Conservation (phyloP, 2,888 invertebrate genomes). For the Sesamia inferens region DNA sequence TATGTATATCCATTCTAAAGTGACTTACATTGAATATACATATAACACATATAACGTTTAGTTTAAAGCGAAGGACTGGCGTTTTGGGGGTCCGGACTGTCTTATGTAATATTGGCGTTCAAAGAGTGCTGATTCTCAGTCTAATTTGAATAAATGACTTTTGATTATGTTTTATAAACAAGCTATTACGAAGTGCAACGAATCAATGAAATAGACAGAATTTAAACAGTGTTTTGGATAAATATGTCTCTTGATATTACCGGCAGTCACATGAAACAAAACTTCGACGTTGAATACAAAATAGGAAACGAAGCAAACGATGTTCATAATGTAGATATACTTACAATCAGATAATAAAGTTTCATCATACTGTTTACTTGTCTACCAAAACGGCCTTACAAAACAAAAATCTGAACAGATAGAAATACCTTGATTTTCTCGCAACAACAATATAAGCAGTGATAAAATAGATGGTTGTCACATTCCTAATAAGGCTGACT, state of each 20-base stretch:
- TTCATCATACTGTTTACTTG: no score
- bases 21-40: neutral
- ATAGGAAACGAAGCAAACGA: neutral
- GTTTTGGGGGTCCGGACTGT: no score
- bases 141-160: no score
- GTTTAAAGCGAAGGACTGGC: neutral
- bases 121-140: no score
- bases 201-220: slow-evolving; percentile 11
- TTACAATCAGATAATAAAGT: neutral
- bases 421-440: neutral
- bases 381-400: neutral
- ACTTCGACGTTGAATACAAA: neutral
- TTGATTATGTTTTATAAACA: neutral
- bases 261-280: neutral
- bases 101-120: no score
- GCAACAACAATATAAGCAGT: neutral
- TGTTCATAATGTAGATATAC: neutral
- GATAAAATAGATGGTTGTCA: slow-evolving; percentile 18
- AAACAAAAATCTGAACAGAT: neutral
- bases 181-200: slow-evolving; percentile 7
- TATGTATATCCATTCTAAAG: neutral
- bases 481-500: slow-evolving; percentile 11
- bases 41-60: neutral
- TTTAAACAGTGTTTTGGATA: slow-evolving; percentile 3
- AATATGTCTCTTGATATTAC: neutral